phyloP scores from a whole-genome alignment of 2,113 vertebrate species.

The Microcebus griseorufus region DNA sequence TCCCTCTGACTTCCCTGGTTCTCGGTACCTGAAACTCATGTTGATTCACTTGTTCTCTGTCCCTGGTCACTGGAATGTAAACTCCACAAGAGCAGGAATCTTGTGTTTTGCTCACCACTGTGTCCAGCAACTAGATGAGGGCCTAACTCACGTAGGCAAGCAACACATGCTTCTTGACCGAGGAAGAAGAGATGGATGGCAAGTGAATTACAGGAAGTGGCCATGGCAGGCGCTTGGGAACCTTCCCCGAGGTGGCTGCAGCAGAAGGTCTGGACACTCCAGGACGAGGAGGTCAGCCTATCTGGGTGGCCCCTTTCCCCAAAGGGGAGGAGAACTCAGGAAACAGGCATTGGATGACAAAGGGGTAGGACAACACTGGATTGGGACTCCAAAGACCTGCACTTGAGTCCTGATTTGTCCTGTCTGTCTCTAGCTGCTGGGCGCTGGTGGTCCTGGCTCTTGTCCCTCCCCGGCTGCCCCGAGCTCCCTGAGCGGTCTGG shows the following conservation, averaged over 20 bases:
- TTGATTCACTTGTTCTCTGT: not conserved
- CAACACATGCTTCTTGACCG: not conserved
- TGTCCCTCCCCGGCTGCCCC: not conserved
- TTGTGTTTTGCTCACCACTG: not conserved
- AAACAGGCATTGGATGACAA: not conserved
- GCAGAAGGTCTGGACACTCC: conserved; percentile 71
- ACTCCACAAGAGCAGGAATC: not conserved
- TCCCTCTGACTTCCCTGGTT: not conserved
- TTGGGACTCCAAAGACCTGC: not conserved
- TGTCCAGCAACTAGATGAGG: not conserved
- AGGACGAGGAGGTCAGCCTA: conserved; percentile 75
- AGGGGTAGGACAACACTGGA: not conserved
- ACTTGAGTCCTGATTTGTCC: conserved; percentile 70
- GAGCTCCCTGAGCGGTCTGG: not conserved
- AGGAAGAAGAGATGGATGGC: not conserved
- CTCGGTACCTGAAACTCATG: not conserved
- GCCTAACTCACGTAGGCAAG: not conserved
- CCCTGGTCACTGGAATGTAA: not conserved
- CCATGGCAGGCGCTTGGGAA: not conserved
- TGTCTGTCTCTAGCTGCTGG: not conserved
- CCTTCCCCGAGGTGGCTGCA: not conserved
- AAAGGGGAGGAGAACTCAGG: conserved; percentile 12
- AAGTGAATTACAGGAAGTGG: not conserved
- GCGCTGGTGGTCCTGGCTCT: too few relatives aligned
- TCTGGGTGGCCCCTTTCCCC: not conserved